A percentile compares a stretch with the other conserved stretches of the same genome.
phyloP scores from a whole-genome alignment of 1,140 invertebrate genomes.

The Microplitis mediator region DNA sequence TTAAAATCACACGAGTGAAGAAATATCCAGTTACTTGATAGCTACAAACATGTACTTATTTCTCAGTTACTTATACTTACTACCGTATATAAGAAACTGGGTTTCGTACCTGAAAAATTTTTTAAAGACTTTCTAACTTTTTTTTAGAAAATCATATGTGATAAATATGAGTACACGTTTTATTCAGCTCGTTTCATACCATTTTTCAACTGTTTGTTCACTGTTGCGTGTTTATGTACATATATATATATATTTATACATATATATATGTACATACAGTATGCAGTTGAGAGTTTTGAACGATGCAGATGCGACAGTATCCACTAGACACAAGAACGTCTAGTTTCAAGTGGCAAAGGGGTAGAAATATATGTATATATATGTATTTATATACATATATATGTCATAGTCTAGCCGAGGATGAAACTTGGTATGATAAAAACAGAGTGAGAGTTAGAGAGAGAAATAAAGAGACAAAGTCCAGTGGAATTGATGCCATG shows the following conservation, averaged over 20 bases:
- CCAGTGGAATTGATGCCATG: background rate
- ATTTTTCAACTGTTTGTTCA: constrained; percentile 13
- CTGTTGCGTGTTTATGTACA: background rate
- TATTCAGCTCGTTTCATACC: constrained; percentile 4
- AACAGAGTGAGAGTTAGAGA: no score
- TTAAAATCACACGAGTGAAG: background rate
- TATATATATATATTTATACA: constrained; percentile 17
- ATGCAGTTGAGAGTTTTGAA: constrained; percentile 29
- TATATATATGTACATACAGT: constrained; percentile 12
- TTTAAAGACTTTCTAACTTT: no score
- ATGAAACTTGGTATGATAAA: constrained; percentile 17
- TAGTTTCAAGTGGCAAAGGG: constrained; percentile 42
- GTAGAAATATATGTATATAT: background rate
- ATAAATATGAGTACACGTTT: background rate
- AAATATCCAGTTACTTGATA: constrained; percentile 5
- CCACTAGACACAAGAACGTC: constrained; percentile 43
- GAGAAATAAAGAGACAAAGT: background rate
- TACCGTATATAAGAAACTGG: no score
- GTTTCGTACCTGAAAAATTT: no score
- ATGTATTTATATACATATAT: background rate
- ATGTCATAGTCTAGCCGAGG: constrained; percentile 3
- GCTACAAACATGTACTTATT: background rate
- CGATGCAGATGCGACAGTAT: constrained; percentile 32
- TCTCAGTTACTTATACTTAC: no score
- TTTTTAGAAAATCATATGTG: constrained; percentile 11